Conservation (phyloP, 1,140 invertebrate genomes). For the Penaeus indicus region DNA sequence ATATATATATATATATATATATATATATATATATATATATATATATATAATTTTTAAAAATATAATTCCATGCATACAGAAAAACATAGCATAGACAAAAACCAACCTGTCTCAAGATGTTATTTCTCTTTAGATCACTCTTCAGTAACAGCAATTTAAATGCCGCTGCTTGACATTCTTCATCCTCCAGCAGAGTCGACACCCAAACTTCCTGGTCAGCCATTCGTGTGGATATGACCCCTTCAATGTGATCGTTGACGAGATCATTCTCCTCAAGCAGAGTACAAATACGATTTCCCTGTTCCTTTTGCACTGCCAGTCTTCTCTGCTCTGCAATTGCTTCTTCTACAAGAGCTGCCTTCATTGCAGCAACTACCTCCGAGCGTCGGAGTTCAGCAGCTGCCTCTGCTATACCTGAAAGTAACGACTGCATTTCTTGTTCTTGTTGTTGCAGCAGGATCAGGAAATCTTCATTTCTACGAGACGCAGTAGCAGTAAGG, state of each 20-base stretch:
- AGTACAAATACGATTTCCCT: slow-evolving; percentile 81
- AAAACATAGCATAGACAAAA: background rate
- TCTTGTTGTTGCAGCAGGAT: slow-evolving; percentile 58
- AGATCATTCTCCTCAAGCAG: slow-evolving; percentile 82
- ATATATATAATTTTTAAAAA: too few species aligned
- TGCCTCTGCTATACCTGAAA: slow-evolving; percentile 60
- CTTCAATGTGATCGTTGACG: slow-evolving; percentile 80
- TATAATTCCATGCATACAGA: too few species aligned
- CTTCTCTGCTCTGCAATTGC: slow-evolving; percentile 75
- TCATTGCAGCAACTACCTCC: slow-evolving; percentile 67
- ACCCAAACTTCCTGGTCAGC: slow-evolving; percentile 56
- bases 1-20: too few species aligned
- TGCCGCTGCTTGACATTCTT: slow-evolving; percentile 62
- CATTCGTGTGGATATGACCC: slow-evolving; percentile 68
- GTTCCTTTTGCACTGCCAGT: slow-evolving; percentile 78
- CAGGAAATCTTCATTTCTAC: slow-evolving; percentile 64
- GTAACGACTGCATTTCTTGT: slow-evolving; percentile 49
- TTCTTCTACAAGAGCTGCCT: slow-evolving; percentile 74
- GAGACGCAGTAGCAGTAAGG: slow-evolving; percentile 68
- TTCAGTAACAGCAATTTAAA: slow-evolving; percentile 63
- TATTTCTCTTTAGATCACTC: slow-evolving; percentile 62
- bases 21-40: too few species aligned
- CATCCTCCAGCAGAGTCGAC: slow-evolving; percentile 60
- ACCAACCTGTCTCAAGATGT: slow-evolving; percentile 63
- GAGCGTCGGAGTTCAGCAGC: slow-evolving; percentile 61